Evolutionary conservation across 2,797 vertebrate species (phyloP), one percentile per base, ranked within the genome.

Genomic region (Diglossa cyanea): DNA sequence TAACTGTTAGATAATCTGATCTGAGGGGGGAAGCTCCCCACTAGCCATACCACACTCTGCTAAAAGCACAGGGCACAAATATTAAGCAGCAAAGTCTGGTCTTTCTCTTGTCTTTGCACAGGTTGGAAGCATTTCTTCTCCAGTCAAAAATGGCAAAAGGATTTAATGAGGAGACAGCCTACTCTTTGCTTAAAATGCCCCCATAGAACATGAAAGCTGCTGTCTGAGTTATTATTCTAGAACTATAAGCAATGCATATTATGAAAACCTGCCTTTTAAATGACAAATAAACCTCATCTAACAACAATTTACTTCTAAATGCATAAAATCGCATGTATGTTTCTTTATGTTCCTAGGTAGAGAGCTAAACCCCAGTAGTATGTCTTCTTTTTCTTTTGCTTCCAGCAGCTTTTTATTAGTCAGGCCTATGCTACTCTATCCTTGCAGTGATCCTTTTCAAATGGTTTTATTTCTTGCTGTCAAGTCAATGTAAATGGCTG

Each of bases 1-100:
- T 93, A 96, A 93, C 75, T 63, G 88, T 86, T 91, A 95, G 92
- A 88, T 94, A 97, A 97, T 91, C 90, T 54, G 93, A 86, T 87
- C 66, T 58, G n/a, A 21, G 20, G 40, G n/a, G 67, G 6, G 20
- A 5, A 84, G 65, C 40, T 68, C 47, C 42, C 73, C 78, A 55
- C 80, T 21, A 57, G 66, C 44, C 54, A 68, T 37, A 39, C 50
- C 78, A 86, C 68, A 62, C 51, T 61, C 75, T 35, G 74, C 79
- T 96, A 61, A 89, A 93, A 88, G 93, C 81, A 88, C 90, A 80
- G 35, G n/a, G 72, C 78, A 62, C 11, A 53, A 76, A 87, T 50
- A 60, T 7, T 66, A 88, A 39, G 55, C 90, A 48, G 66, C 13
- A 65, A 26, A 47, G 48, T 15, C 61, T 80, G 58, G 15, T 90